Evolutionary conservation across 1,140 invertebrate genomes (phyloP), one percentile per base, ranked within the genome.

Genomic region (Leptopilina boulardi): DNA sequence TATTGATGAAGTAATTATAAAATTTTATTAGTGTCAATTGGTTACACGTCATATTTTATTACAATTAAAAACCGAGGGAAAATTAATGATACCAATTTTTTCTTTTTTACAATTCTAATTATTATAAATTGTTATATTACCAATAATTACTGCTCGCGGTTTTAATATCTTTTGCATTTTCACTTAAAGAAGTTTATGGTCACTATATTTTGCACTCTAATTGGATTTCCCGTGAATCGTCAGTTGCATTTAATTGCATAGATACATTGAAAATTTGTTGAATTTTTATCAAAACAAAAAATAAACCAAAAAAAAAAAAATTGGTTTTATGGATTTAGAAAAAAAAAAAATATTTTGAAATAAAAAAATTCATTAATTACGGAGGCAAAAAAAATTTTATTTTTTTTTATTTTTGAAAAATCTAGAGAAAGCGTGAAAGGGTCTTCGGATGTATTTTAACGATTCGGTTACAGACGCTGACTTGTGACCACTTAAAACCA

Each of bases 381-480:
- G 13, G 10, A 30, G 10, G 6, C 0, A 66, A 66, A 66, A 15
- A 34, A 66, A n/a, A n/a, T n/a, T n/a, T n/a, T n/a, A n/a, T n/a
- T n/a, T n/a, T n/a, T n/a, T n/a, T n/a, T n/a, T n/a, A n/a, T n/a
- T n/a, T 66, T 2, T 15, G 9, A 30, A 66, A 30, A 30, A 30
- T 66, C 3, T 5, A 5, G 78, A 80, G 66, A 74, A 80, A 80
- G 75, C 76, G 73, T 77, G 66, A 77, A 80, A 76, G 77, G 59
- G 23, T 8, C 26, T 23, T 66, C 34, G 0, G 11, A 66, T 23
- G 59, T 30, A 66, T 66, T 66, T 51, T 30, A n/a, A 30, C 5
- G 59, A 66, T 30, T 30, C 23, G 59, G 59, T 30, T 66, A 66
- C 15, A 30, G 26, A 30, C 59, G 15, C 26, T 66, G 13, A 23